Base-by-base conservation (phyloP, 23 tunicate genomes). In the Styela clava region DNA sequence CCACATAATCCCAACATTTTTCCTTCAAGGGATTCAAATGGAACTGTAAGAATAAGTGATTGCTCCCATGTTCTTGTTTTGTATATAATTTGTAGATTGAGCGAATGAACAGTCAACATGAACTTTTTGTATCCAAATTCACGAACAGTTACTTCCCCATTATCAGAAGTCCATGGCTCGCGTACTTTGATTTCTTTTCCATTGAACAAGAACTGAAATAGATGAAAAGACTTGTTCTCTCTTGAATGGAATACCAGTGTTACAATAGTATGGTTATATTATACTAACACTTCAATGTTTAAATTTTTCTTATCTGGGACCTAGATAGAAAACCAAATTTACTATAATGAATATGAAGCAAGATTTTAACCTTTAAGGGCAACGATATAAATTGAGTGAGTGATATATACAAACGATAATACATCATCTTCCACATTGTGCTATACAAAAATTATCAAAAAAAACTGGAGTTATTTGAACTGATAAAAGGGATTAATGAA, bases 1-100 rank as follows among this genome's bases (percentile, higher is more conserved):
- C 89, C 89, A 31, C 89, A 85, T 30, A 85, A 35, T 16, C 89
- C 89, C 62, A 21, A 24, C 83, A 78, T 85, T 68, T 85, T 69
- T 31, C 89, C 89, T 56, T 85, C 89, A 22, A 69, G 69, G 1
- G 83, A 34, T 69, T 85, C 89, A 52, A 79, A 85, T 22, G 83
- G 83, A 16, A 85, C 31, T 21, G 56, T 69, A 24, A 85, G 84
- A 34, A 78, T 52, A 24, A 85, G 79, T 24, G 89, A 79, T 51
- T 85, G 89, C 44, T 37, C 31, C 68, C 78, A 81, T 2, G 19
- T 18, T 52, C 33, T 35, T 29, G 89, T 79, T 69, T 79, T 80
- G 84, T 79, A 85, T 5, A 85, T 1, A 32, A 78, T 78, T 16
- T 69, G 71, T 12, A 85, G 44, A n/a, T 78, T 71, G 52, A 85